phyloP scores from a whole-genome alignment of 2,797 vertebrate species.

The Sus cebifrons region DNA sequence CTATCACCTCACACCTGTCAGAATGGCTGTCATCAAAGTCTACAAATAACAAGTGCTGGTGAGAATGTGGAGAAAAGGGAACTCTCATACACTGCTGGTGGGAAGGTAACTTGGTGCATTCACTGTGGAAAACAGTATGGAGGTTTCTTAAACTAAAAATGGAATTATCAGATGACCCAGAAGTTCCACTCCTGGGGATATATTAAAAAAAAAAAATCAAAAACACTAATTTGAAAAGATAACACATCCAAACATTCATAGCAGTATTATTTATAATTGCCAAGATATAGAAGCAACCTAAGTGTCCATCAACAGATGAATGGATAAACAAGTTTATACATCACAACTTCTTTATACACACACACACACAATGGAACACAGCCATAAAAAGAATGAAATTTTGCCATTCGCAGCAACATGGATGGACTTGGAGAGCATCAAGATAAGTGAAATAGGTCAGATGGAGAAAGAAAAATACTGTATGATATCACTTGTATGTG shows the following conservation, averaged over 20 bases:
- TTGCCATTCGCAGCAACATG: no score
- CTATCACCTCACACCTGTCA: neutral
- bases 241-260: neutral
- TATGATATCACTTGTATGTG: neutral
- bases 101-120: neutral
- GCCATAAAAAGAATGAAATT: no score
- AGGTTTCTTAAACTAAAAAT: neutral
- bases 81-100: neutral
- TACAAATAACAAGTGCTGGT: neutral
- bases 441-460: neutral
- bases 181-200: neutral
- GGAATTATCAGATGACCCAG: neutral
- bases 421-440: no score
- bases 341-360: no score
- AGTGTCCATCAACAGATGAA: neutral
- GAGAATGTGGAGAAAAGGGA: neutral
- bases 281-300: neutral
- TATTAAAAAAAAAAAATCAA: neutral
- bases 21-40: neutral
- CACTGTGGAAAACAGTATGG: neutral
- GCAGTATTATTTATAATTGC: neutral
- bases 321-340: no score
- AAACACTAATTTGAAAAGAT: neutral
- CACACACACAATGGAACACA: no score
- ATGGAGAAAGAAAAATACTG: neutral